These are phyloP conservation scores for Oxyura jamaicensis DNA, from an alignment of 2,113 vertebrate genomes.

Conservation along the genomic window DNA sequence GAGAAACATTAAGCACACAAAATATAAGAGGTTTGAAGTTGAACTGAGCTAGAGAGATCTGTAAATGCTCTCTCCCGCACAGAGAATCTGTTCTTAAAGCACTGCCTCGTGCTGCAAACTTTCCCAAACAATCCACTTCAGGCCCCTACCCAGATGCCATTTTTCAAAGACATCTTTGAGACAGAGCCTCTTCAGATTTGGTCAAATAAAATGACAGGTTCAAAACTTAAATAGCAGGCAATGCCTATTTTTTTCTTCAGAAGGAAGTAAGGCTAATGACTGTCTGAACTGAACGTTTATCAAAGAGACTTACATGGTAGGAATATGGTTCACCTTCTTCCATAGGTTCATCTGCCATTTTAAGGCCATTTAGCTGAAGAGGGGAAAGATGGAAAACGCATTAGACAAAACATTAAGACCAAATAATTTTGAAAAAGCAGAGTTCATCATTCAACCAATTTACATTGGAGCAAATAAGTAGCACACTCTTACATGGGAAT, in stretches of 20 bases:
- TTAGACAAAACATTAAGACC: neutral
- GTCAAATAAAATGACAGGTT: neutral
- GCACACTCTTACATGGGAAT: neutral
- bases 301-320: slow-evolving; percentile 86
- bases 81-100: neutral
- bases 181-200: neutral
- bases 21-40: neutral
- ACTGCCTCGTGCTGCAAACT: neutral
- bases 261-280: neutral
- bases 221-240: neutral
- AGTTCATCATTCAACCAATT: neutral
- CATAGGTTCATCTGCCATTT: slow-evolving; percentile 96
- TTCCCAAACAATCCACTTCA: neutral
- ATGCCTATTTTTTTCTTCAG: neutral
- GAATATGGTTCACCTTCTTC: slow-evolving; percentile 92
- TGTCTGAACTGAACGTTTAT: neutral
- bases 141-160: neutral
- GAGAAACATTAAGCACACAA: neutral
- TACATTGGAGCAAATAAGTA: neutral
- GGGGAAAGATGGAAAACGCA: neutral
- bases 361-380: slow-evolving; percentile 91
- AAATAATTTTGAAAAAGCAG: neutral
- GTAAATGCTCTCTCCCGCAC: neutral
- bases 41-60: neutral
- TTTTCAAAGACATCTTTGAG: neutral